A percentile compares a stretch with the other conserved stretches of the same genome.
Evolutionary conservation across 1,140 invertebrate species (phyloP).

Genomic region (Anastrepha ludens): DNA sequence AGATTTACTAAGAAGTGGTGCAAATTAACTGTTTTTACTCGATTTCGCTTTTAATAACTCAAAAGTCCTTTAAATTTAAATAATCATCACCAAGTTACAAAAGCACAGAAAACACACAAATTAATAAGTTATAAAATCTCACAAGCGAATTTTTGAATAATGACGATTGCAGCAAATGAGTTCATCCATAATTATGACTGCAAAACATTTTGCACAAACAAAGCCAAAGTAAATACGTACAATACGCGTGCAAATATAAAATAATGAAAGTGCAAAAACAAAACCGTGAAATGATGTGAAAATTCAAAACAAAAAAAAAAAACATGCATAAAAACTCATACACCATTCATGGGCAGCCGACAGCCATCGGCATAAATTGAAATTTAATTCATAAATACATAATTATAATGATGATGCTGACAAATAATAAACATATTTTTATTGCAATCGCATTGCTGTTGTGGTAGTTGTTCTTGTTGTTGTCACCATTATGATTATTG

Average conservation of each 20-base stretch:
- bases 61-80: neutral
- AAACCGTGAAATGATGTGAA: neutral
- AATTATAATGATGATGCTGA: slow-evolving; percentile 22
- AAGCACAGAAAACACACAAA: neutral
- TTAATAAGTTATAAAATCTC: neutral
- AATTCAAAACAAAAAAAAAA: neutral
- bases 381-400: slow-evolving; percentile 34
- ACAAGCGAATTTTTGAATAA: neutral
- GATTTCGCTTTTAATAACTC: too few species aligned
- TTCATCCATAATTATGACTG: neutral
- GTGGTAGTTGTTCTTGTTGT: neutral
- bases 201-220: slow-evolving; percentile 31
- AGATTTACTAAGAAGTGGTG: too few species aligned
- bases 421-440: neutral
- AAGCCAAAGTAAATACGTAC: neutral
- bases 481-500: neutral
- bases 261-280: slow-evolving; percentile 24
- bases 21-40: too few species aligned
- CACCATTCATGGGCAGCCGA: neutral
- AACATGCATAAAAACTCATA: neutral
- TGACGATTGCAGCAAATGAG: slow-evolving; percentile 28
- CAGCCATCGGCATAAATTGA: slow-evolving; percentile 13
- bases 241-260: neutral
- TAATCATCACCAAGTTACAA: neutral
- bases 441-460: slow-evolving; percentile 12